A percentile compares a stretch with the other conserved stretches of the same genome.
phyloP scores from a whole-genome alignment of 1,140 invertebrate genomes.

The Babylonia areolata region DNA sequence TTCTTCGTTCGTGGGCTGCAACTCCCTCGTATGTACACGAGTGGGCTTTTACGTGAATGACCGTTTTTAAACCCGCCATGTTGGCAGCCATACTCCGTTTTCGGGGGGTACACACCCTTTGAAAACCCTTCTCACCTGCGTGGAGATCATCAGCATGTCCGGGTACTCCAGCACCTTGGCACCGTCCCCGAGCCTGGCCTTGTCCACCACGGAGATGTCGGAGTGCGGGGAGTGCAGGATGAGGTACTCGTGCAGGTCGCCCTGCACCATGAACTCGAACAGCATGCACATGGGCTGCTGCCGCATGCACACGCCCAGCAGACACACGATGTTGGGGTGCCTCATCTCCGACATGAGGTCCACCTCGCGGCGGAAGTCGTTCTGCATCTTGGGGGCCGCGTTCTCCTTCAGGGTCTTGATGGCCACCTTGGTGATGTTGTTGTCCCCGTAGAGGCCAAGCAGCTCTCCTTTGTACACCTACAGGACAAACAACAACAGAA shows the following conservation, averaged over 20 bases:
- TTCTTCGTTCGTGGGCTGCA: too few relatives aligned
- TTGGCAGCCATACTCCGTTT: too few relatives aligned
- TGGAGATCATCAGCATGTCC: constrained; percentile 91
- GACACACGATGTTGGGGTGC: constrained; percentile 96
- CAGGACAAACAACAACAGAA: too few relatives aligned
- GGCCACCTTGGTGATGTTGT: constrained; percentile 85
- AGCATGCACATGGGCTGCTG: constrained; percentile 96
- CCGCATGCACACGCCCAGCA: constrained; percentile 92
- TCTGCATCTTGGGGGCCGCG: constrained; percentile 91
- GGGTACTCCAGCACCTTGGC: constrained; percentile 82
- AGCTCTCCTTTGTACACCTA: constrained; percentile 87
- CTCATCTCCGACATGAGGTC: constrained; percentile 91
- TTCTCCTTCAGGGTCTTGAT: constrained; percentile 98
- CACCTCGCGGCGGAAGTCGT: constrained; percentile 89
- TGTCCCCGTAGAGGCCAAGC: constrained; percentile 77
- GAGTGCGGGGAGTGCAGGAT: constrained; percentile 83
- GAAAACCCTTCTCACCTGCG: constrained; percentile 80
- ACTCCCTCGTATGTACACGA: too few relatives aligned
- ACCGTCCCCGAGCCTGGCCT: constrained; percentile 13
- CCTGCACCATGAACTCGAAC: constrained; percentile 89
- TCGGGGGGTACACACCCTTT: too few relatives aligned
- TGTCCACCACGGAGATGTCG: constrained; percentile 74
- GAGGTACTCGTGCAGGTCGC: constrained; percentile 75
- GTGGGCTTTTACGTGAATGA: too few relatives aligned
- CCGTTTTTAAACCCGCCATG: too few relatives aligned